phyloP scores from a whole-genome alignment of 2,888 invertebrate genomes.

The Pharmacophagus antenor region DNA sequence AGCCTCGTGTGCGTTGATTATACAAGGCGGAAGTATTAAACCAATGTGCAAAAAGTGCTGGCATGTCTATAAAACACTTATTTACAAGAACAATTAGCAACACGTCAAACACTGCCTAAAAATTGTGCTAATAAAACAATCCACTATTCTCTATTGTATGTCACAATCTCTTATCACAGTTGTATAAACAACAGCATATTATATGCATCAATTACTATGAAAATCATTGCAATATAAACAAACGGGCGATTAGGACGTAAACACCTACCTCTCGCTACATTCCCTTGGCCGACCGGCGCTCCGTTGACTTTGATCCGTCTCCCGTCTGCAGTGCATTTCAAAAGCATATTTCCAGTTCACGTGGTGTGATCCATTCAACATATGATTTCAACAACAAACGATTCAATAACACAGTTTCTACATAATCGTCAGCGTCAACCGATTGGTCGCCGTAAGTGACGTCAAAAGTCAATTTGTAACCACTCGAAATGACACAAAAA shows the following conservation, averaged over 20 bases:
- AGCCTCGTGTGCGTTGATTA: not conserved
- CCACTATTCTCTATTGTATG: not conserved
- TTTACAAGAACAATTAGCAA: slow-evolving; percentile 17
- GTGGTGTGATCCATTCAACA: slow-evolving; percentile 58
- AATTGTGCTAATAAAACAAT: not conserved
- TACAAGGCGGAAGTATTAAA: slow-evolving; percentile 1
- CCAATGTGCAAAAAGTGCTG: not conserved
- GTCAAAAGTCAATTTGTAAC: slow-evolving; percentile 68
- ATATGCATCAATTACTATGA: not conserved
- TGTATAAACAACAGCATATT: not conserved
- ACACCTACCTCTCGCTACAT: slow-evolving; percentile 73
- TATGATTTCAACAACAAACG: slow-evolving; percentile 47
- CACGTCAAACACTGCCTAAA: slow-evolving; percentile 11
- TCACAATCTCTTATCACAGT: not conserved
- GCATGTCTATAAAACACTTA: slow-evolving; percentile 3
- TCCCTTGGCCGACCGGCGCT: slow-evolving; percentile 61
- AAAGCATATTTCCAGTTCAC: slow-evolving; percentile 70
- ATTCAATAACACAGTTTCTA: slow-evolving; percentile 54
- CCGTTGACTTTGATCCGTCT: slow-evolving; percentile 77
- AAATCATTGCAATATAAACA: slow-evolving; percentile 18
- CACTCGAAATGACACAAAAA: slow-evolving; percentile 60
- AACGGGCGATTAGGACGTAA: slow-evolving; percentile 1
- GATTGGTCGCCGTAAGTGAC: slow-evolving; percentile 69
- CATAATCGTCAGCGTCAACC: slow-evolving; percentile 52
- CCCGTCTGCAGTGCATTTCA: slow-evolving; percentile 78